phyloP scores from a whole-genome alignment of 1,140 invertebrate genomes.

The Magallana ariakensis region DNA sequence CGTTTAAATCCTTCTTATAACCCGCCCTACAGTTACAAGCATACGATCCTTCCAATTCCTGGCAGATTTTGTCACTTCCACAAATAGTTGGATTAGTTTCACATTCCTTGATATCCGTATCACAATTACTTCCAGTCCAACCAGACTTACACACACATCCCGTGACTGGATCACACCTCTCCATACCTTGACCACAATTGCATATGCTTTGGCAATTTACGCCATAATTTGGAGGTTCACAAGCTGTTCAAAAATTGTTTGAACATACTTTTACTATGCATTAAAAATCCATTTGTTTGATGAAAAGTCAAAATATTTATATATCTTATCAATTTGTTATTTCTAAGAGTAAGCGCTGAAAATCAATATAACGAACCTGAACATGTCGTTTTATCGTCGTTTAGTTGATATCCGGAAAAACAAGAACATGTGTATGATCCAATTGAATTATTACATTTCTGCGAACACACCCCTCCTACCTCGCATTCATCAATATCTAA shows the following conservation, averaged over 20 bases:
- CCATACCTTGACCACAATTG: conserved; percentile 57
- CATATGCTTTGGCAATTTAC: conserved; percentile 60
- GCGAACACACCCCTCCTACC: conserved; percentile 35
- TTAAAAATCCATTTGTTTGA: too few relatives aligned
- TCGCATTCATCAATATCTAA: conserved; percentile 56
- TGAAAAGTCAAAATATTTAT: too few relatives aligned
- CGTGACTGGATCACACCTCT: conserved; percentile 53
- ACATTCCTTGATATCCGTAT: conserved; percentile 66
- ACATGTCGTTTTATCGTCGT: conserved; percentile 46
- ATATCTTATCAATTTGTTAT: too few relatives aligned
- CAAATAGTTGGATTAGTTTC: conserved; percentile 36
- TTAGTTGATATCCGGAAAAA: conserved; percentile 45
- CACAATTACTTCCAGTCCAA: conserved; percentile 67
- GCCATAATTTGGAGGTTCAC: conserved; percentile 60
- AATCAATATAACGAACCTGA: neutral
- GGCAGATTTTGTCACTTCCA: conserved; percentile 47
- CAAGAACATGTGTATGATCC: conserved; percentile 54
- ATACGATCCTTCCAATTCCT: conserved; percentile 58
- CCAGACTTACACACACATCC: conserved; percentile 68
- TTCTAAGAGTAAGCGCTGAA: neutral
- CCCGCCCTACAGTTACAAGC: conserved; percentile 57
- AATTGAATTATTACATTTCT: conserved; percentile 42
- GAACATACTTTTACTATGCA: too few relatives aligned
- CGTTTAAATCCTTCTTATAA: conserved; percentile 13
- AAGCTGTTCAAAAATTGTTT: conserved; percentile 44